Conservation (phyloP, 2,797 vertebrate genomes). For the Betta splendens region DNA sequence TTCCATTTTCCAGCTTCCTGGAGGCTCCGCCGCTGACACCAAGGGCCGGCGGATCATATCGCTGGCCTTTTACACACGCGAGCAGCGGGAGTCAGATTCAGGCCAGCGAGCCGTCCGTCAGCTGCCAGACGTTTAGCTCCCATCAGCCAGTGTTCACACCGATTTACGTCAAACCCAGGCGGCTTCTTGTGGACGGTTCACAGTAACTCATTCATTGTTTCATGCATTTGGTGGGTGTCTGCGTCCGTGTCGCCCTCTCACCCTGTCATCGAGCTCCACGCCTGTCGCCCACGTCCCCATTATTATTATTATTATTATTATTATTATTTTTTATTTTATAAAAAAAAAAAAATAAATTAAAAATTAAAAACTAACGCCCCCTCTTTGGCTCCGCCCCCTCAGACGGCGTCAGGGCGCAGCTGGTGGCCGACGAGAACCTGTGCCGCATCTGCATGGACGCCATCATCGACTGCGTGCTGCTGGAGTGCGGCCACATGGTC, state of each 20-base stretch:
- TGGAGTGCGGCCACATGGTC: constrained; percentile 99
- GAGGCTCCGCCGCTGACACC: constrained; percentile 39
- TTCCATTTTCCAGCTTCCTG: constrained; percentile 49
- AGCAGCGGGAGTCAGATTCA: constrained; percentile 43
- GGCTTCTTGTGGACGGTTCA: background rate
- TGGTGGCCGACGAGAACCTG: constrained; percentile 91
- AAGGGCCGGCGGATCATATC: constrained; percentile 52
- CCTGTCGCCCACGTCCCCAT: constrained; percentile 11
- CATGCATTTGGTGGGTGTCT: no score
- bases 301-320: no score
- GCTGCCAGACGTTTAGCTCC: constrained; percentile 20
- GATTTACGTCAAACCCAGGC: constrained; percentile 8
- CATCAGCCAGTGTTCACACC: constrained; percentile 11
- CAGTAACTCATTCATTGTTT: background rate
- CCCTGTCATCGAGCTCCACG: background rate
- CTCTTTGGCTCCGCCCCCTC: constrained; percentile 52
- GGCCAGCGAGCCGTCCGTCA: constrained; percentile 32
- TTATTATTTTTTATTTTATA: no score
- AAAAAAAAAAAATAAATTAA: no score
- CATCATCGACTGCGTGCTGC: constrained; percentile 94
- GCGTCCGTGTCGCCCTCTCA: no score
- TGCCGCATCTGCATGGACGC: constrained; percentile 99
- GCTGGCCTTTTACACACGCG: constrained; percentile 25
- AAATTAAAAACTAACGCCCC: no score
- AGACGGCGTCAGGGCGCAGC: constrained; percentile 88